phyloP scores from a whole-genome alignment of 2,113 vertebrate species.

The Grallaria varia region DNA sequence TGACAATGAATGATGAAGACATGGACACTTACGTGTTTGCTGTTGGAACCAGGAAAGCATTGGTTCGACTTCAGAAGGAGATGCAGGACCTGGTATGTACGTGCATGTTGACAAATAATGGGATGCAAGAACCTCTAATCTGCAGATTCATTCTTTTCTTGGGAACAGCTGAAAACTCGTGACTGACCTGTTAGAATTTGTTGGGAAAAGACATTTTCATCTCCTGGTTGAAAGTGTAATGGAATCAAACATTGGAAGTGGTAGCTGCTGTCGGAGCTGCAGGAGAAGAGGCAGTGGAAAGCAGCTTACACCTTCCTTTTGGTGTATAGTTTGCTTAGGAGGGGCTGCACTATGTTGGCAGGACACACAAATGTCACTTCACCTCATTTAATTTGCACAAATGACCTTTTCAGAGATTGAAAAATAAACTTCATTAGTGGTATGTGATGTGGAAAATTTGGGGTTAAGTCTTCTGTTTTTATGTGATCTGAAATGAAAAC shows the following conservation, averaged over 20 bases:
- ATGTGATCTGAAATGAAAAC: background rate
- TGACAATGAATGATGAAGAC: conserved; percentile 96
- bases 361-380: background rate
- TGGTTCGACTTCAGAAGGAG: conserved; percentile 93
- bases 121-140: background rate
- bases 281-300: background rate
- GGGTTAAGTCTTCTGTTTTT: background rate
- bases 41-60: conserved; percentile 90
- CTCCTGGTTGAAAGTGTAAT: background rate
- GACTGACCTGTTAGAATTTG: background rate
- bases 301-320: background rate
- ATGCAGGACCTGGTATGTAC: conserved; percentile 94
- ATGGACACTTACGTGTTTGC: conserved; percentile 99
- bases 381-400: background rate
- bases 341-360: background rate
- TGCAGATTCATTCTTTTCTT: background rate
- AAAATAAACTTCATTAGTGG: background rate
- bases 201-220: background rate
- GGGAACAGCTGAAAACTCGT: background rate
- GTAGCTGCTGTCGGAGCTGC: background rate
- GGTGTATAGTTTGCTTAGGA: background rate
- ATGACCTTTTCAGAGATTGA: background rate
- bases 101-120: background rate
- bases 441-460: background rate
- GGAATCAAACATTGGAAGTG: background rate